Base-by-base conservation (phyloP, 1,140 invertebrate genomes). In the Cherax quadricarinatus region DNA sequence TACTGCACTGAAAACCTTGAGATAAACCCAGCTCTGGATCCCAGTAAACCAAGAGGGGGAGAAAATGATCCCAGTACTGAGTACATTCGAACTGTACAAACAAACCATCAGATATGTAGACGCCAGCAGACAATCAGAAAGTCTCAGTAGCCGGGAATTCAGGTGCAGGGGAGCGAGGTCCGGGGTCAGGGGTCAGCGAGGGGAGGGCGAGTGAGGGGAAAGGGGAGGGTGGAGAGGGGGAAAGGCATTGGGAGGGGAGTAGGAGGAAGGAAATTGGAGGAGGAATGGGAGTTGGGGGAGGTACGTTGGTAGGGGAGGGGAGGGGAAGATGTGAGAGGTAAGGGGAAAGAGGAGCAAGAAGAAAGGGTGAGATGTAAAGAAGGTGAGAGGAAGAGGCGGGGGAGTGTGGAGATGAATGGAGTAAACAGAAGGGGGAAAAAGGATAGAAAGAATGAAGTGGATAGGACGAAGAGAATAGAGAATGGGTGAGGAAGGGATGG, bases 51-150 rank as follows among this genome's bases (percentile, higher is more conserved):
- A 9, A 57, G 62, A 21, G 62, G 18, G 18, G 14, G 18, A 66
- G 62, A 66, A 66, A 16, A 66, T 21, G 18, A 21, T 6, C 62
- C 16, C 24, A 21, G 16, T 30, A 75, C 70, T 30, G 6, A 30
- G 70, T 75, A 6, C 4, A 75, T 75, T 30, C 41, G 24, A 24
- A 3, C 21, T 30, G n/a, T 75, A 16, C 21, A 75, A 75, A 75
- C 30, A 75, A 75, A 75, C 70, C 70, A 75, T 75, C 70, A 75
- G 70, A 75, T 75, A 30, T 75, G 70, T 75, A 75, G 70, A 75
- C 70, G 30, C 21, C 7, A 24, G 7, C 24, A 75, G 70, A 75
- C 70, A 75, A 75, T 75, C 70, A 75, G 70, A 30, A 75, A 30
- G n/a, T 30, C 70, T 24, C n/a, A 24, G 70, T 5, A 75, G 70